Base-by-base conservation (phyloP, 2,797 vertebrate species). In the Antrozous pallidus region DNA sequence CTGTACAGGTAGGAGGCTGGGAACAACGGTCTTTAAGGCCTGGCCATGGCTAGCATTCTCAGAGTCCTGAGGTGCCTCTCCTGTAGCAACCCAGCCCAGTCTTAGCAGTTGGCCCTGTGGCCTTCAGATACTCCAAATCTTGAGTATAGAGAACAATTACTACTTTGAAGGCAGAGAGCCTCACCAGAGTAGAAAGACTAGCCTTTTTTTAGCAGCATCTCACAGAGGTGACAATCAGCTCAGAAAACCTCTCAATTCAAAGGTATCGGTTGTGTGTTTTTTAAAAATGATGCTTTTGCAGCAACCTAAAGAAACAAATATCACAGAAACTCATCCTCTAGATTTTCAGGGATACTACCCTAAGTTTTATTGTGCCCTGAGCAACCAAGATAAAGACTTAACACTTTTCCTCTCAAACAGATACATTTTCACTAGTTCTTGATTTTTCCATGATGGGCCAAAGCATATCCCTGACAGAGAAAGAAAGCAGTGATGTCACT, bases 301-400 rank as follows among this genome's bases (percentile, higher is more conserved):
- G 73, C 54, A 80, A 65, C 88, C 36, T 63, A 40, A 69, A 56
- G 8, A 83, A 83, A 65, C 2, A 56, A 84, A 75, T 78, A 18
- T 22, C 33, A 40, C 13, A 88, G 65, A 70, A 91, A 77, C 11
- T 33, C 2, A 0, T 89, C 31, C n/a, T 93, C 22, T 20, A 47
- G 8, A 91, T 85, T 87, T 92, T 79, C 45, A 81, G 54, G 58
- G 26, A 61, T 45, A 51, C 33, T 5, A 31, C 16, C 58, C 5
- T 40, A 75, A 69, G 17, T 93, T 89, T 94, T 78, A 74, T 84
- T 94, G 80, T 71, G 58, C 24, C 51, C 54, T 63, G 31, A 65
- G 33, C 11, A 80, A 58, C 4, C 12, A 45, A 22, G 33, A 71
- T 65, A 36, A 85, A 84, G 26, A 14, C 20, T 75, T 83, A 10